Evolutionary conservation across 2,797 vertebrate genomes (phyloP).

Genomic region (Darevskia mixta): DNA sequence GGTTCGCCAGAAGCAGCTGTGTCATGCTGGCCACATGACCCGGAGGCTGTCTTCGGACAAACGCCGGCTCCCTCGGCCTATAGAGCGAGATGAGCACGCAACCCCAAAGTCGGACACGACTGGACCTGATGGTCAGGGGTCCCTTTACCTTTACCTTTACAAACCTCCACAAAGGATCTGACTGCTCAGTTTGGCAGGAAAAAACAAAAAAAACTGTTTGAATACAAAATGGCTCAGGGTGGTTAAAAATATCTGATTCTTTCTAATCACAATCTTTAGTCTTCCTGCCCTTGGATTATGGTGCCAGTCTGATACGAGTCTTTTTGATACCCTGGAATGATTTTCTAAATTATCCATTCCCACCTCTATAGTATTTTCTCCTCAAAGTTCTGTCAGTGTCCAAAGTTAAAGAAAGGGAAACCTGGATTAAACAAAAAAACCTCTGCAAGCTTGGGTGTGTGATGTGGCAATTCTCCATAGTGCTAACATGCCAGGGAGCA

Average conservation of each 20-base stretch:
- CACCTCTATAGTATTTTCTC: not conserved
- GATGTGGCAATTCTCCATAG: constrained; percentile 13
- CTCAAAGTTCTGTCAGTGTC: constrained; percentile 1
- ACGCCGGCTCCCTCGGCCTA: too few species aligned
- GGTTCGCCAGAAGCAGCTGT: too few species aligned
- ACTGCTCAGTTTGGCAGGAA: not conserved
- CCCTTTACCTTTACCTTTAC: too few species aligned
- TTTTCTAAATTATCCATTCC: constrained; percentile 31
- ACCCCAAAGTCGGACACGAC: too few species aligned
- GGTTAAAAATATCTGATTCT: not conserved
- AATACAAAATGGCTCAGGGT: not conserved
- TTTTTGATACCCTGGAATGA: not conserved
- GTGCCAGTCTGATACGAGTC: not conserved
- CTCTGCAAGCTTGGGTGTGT: constrained; percentile 5
- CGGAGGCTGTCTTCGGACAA: too few species aligned
- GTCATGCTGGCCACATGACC: too few species aligned
- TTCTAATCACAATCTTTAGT: not conserved
- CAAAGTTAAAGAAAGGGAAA: constrained; percentile 35
- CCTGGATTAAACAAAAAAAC: constrained; percentile 39
- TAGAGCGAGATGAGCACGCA: too few species aligned
- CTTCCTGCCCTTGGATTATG: constrained; percentile 27
- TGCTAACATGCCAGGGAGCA: constrained; percentile 9
- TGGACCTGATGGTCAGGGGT: too few species aligned
- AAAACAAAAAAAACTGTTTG: not conserved
- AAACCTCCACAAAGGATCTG: not conserved